Base-by-base conservation (phyloP, 1,140 invertebrate genomes). In the Drosophila ananassae region DNA sequence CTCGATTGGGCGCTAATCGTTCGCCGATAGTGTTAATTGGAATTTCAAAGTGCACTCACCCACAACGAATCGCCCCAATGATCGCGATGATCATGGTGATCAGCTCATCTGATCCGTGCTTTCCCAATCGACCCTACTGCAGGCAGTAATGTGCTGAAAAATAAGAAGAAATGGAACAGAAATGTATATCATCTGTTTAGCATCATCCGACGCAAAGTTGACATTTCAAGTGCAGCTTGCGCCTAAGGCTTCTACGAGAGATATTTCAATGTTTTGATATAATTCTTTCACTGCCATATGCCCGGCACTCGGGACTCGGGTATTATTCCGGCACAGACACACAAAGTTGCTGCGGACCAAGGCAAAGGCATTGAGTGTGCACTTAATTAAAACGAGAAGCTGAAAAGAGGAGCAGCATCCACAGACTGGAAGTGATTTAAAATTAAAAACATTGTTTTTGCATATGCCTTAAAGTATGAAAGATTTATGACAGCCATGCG, bases 161-260 rank as follows among this genome's bases (percentile, higher is more conserved):
- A 37, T 13, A 48, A n/a, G 32, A 10, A n/a, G 66, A 48, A 68
- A 67, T 47, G 13, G 41, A 39, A 32, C 21, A 32, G 51, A 57
- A 71, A 50, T 46, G 37, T 50, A 50, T 44, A 62, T 80, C 62
- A 69, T 89, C 83, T 89, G 83, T 48, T 79, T 73, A 79, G 68
- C 73, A 79, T 89, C 83, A 79, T 53, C 79, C 68, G 79, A 89
- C 84, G 60, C 76, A 89, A 83, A 89, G 83, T 83, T 89, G 83
- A 89, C 83, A 89, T 89, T 80, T 82, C 83, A 83, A 89, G 83
- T 89, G 83, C 79, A 89, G 79, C 77, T 75, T 67, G 71, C 75
- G 74, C 63, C 71, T 55, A 41, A 66, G 41, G 57, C 30, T 55
- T 39, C 22, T 30, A 25, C 50, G 5, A 56, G 21, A 56, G 21